phyloP scores from a whole-genome alignment of 2,797 vertebrate species.

The Acomys russatus region DNA sequence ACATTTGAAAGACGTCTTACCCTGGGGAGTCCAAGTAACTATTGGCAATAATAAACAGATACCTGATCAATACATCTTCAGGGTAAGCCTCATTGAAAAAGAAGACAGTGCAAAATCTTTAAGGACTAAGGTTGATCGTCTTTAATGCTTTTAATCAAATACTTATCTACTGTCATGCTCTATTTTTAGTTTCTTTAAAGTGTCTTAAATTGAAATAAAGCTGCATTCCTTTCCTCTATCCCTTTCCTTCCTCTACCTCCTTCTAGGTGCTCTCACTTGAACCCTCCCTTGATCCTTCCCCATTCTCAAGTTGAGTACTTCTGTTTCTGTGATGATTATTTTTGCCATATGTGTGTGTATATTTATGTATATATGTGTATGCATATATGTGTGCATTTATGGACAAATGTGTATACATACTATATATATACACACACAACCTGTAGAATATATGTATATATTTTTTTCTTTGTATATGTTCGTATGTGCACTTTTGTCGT shows the following conservation, averaged over 20 bases:
- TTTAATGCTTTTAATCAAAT: background rate
- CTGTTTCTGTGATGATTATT: background rate
- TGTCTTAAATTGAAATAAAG: background rate
- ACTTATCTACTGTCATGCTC: background rate
- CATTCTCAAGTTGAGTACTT: background rate
- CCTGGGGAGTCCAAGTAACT: no score
- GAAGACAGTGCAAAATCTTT: no score
- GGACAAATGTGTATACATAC: no score
- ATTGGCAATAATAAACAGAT: no score
- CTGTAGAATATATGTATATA: background rate
- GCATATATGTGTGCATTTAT: background rate
- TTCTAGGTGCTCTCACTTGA: background rate
- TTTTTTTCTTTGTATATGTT: no score
- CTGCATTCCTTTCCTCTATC: background rate
- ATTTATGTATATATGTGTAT: background rate
- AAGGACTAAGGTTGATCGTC: background rate
- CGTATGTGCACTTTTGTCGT: background rate
- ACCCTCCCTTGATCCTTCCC: background rate
- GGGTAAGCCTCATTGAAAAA: no score
- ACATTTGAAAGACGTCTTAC: no score
- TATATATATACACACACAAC: no score
- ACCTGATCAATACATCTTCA: no score
- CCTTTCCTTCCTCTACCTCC: background rate
- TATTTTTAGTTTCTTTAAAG: background rate
- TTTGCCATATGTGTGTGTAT: background rate